phyloP scores from a whole-genome alignment of 2,888 invertebrate species.

The Allophyes oxyacanthae region DNA sequence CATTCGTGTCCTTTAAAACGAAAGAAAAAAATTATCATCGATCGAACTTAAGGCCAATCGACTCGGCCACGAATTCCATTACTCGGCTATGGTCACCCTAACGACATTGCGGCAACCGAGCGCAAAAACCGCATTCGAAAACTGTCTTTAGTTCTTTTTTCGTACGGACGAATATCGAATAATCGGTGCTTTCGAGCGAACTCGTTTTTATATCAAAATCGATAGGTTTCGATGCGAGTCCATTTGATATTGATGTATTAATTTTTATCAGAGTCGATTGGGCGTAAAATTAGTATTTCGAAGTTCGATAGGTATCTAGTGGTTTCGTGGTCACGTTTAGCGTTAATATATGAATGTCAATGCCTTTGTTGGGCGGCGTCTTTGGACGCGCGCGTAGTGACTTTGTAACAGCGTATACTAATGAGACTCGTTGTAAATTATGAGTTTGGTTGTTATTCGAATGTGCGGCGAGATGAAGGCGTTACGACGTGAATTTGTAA shows the following conservation, averaged over 20 bases:
- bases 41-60: constrained; percentile 72
- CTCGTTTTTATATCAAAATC: constrained; percentile 71
- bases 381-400: constrained; percentile 69
- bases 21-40: constrained; percentile 69
- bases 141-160: constrained; percentile 75
- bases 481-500: constrained; percentile 79
- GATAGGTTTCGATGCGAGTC: constrained; percentile 55
- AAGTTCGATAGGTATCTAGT: constrained; percentile 75
- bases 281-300: constrained; percentile 84
- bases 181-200: constrained; percentile 60
- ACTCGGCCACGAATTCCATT: constrained; percentile 80
- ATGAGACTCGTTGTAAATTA: constrained; percentile 82
- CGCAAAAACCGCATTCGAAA: constrained; percentile 80
- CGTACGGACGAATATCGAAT: constrained; percentile 58
- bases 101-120: constrained; percentile 82
- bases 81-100: constrained; percentile 77
- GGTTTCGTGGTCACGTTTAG: constrained; percentile 81
- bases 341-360: constrained; percentile 85
- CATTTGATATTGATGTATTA: constrained; percentile 81
- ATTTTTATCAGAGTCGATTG: constrained; percentile 85
- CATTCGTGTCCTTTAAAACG: constrained; percentile 67
- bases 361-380: constrained; percentile 77
- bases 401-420: constrained; percentile 80
- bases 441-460: constrained; percentile 77
- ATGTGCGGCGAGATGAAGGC: constrained; percentile 84